Evolutionary conservation across 92 coral and sea anemone species (phyloP).

Genomic region (Hydrozoanthus gracilis): DNA sequence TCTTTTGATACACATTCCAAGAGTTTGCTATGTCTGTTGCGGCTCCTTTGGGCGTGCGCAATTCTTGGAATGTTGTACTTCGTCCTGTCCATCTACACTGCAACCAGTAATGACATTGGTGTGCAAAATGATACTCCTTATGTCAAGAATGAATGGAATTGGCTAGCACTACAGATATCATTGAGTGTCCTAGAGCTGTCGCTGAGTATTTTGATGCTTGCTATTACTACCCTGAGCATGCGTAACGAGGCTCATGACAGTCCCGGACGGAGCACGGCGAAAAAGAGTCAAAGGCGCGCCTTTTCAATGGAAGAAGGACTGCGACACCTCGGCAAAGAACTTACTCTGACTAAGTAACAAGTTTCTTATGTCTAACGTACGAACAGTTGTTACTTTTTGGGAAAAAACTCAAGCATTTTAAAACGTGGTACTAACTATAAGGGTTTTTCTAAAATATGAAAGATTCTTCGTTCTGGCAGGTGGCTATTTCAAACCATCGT

Average conservation of each 20-base stretch:
- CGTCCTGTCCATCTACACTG: conserved; percentile 61
- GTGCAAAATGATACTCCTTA: conserved; percentile 34
- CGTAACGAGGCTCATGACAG: background rate
- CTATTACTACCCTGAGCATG: conserved; percentile 22
- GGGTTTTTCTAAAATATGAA: no score
- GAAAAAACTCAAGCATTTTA: no score
- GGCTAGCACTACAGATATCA: conserved; percentile 65
- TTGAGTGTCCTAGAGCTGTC: conserved; percentile 63
- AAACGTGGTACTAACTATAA: no score
- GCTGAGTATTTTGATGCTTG: conserved; percentile 58
- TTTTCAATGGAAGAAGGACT: background rate
- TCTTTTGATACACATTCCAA: conserved; percentile 55
- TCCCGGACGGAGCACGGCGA: background rate
- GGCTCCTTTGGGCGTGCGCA: conserved; percentile 60
- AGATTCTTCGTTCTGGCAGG: no score
- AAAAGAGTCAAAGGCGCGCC: background rate
- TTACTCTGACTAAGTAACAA: background rate
- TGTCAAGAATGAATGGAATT: conserved; percentile 64
- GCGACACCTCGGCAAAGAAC: background rate
- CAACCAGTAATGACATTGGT: conserved; percentile 56
- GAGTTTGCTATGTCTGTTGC: conserved; percentile 49
- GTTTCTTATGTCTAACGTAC: background rate
- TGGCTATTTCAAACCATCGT: no score
- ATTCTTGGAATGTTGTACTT: conserved; percentile 56
- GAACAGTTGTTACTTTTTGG: background rate